These are phyloP conservation scores for Amphiprion ocellaris DNA, from an alignment of 2,113 vertebrate species.

Conservation along the genomic window DNA sequence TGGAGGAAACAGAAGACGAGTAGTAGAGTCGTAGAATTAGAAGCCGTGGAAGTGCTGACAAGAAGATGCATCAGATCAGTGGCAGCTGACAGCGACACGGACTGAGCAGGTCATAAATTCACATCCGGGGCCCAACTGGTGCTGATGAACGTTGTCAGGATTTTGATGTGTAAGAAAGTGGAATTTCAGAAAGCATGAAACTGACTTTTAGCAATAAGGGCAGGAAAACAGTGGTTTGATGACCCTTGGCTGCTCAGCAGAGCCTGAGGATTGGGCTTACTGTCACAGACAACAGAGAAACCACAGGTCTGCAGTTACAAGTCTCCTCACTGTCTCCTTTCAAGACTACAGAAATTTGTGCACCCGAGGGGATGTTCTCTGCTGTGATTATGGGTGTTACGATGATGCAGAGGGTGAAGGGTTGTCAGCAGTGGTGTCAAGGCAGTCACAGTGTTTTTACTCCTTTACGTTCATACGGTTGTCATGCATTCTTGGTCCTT, in stretches of 20 bases:
- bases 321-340: background rate
- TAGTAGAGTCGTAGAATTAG: background rate
- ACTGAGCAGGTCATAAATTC: background rate
- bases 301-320: constrained; percentile 15
- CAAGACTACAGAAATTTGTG: too few relatives aligned
- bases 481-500: too few relatives aligned
- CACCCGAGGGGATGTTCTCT: too few relatives aligned
- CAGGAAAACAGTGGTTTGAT: constrained; percentile 30
- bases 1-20: constrained; percentile 1
- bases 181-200: constrained; percentile 22
- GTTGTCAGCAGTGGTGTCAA: too few relatives aligned
- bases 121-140: constrained; percentile 5
- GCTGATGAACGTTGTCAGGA: constrained; percentile 21
- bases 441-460: too few relatives aligned
- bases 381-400: too few relatives aligned
- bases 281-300: constrained; percentile 18
- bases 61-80: background rate
- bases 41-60: background rate
- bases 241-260: background rate
- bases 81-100: background rate
- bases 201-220: constrained; percentile 11
- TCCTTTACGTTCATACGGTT: too few relatives aligned
- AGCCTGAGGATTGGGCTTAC: background rate
- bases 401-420: too few relatives aligned
- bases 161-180: constrained; percentile 28